Evolutionary conservation across 2,113 vertebrate genomes (phyloP).

Genomic region (Nannobrachium achirus): DNA sequence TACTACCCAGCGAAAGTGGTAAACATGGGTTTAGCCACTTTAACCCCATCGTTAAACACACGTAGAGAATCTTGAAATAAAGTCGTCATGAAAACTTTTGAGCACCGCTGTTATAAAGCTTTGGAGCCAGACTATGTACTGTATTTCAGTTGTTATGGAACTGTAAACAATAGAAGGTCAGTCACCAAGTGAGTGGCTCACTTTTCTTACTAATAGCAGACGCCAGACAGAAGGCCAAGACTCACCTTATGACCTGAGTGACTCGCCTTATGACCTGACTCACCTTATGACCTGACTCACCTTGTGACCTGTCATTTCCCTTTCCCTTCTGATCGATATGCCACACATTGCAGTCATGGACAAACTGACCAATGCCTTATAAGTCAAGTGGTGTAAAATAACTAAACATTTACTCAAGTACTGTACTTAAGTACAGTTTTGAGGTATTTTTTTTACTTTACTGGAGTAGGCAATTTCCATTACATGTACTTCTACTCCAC

Average conservation of each 20-base stretch:
- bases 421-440: background rate
- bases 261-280: background rate
- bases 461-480: too few relatives aligned
- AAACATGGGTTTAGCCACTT: too few relatives aligned
- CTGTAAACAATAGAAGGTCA: background rate
- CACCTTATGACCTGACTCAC: slow-evolving; percentile 26
- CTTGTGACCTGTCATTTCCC: slow-evolving; percentile 30
- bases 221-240: slow-evolving; percentile 18
- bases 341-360: slow-evolving; percentile 16
- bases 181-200: background rate
- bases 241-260: slow-evolving; percentile 23
- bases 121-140: background rate
- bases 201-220: slow-evolving; percentile 32
- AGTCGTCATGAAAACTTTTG: too few relatives aligned
- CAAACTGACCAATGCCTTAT: slow-evolving; percentile 11
- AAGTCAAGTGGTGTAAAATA: too few relatives aligned
- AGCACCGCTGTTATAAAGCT: background rate
- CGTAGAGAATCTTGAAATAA: too few relatives aligned
- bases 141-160: background rate
- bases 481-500: too few relatives aligned
- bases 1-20: too few relatives aligned
- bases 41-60: too few relatives aligned
- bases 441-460: background rate
- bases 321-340: slow-evolving; percentile 27
- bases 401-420: too few relatives aligned